Evolutionary conservation across 2,113 vertebrate genomes (phyloP).

Genomic region (Ammodytes dubius): DNA sequence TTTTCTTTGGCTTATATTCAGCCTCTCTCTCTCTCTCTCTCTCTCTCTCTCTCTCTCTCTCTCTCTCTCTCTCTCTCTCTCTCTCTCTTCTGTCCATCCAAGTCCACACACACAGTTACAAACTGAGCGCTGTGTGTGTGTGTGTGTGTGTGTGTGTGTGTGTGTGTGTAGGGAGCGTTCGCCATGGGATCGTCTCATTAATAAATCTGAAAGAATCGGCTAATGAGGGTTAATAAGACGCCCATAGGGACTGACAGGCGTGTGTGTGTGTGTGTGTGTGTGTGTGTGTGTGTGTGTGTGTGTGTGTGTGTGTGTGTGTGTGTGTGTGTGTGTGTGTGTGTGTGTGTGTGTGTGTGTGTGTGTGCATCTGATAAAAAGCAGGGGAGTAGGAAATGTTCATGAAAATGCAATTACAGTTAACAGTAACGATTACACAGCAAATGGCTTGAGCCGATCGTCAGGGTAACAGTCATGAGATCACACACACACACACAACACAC

Average conservation of each 20-base stretch:
- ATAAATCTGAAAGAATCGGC: slow-evolving; percentile 29
- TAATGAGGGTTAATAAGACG: slow-evolving; percentile 65
- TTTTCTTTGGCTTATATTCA: not conserved
- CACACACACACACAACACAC: no score
- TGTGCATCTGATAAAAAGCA: not conserved
- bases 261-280: not conserved
- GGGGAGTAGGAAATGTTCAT: not conserved
- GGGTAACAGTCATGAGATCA: not conserved
- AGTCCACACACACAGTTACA: no score
- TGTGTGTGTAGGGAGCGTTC: not conserved
- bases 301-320: no score
- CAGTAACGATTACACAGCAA: not conserved
- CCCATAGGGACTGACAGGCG: slow-evolving; percentile 33
- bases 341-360: not conserved
- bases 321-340: not conserved
- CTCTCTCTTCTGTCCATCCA: not conserved
- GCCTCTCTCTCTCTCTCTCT: not conserved
- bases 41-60: not conserved
- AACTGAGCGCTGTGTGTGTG: no score
- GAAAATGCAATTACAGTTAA: not conserved
- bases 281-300: not conserved
- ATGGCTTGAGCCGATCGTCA: not conserved
- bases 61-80: not conserved
- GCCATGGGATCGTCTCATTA: slow-evolving; percentile 2
- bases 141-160: no score